Percentiles rank a stretch among this genome's conserved stretches.
phyloP scores from a whole-genome alignment of 2,113 vertebrate genomes.

The Myotis yumanensis region DNA sequence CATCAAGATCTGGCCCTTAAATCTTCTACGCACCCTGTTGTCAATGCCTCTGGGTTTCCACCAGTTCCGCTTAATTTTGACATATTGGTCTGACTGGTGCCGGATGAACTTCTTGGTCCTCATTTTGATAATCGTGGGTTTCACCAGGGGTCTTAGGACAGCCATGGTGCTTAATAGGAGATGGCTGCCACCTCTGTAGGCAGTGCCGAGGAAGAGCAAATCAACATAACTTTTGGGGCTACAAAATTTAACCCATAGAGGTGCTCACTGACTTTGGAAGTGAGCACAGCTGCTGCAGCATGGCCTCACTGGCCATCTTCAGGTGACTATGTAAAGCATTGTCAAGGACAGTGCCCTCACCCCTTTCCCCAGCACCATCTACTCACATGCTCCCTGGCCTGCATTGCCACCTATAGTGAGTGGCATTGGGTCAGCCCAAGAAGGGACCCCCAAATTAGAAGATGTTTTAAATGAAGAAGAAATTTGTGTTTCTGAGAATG shows the following conservation, averaged over 20 bases:
- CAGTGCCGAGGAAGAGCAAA: neutral
- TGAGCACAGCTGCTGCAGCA: rapidly evolving
- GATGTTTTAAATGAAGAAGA: neutral
- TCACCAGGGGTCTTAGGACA: no score
- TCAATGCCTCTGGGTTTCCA: no score
- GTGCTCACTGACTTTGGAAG: neutral
- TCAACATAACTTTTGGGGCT: rapidly evolving
- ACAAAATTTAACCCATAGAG: neutral
- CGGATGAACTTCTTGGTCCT: no score
- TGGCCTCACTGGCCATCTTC: rapidly evolving
- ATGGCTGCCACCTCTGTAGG: no score
- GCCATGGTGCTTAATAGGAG: no score
- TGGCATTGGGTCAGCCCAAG: rapidly evolving
- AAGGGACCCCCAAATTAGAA: neutral
- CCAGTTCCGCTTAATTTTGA: no score
- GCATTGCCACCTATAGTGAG: rapidly evolving
- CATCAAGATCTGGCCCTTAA: no score
- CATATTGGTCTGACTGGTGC: no score
- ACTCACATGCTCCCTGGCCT: rapidly evolving
- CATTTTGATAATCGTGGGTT: no score
- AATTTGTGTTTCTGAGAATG: neutral
- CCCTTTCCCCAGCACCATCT: rapidly evolving
- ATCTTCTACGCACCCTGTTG: no score
- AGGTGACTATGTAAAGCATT: rapidly evolving
- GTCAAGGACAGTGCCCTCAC: rapidly evolving